Evolutionary conservation across 2,113 vertebrate genomes (phyloP).

Genomic region (Burhinus bistriatus): DNA sequence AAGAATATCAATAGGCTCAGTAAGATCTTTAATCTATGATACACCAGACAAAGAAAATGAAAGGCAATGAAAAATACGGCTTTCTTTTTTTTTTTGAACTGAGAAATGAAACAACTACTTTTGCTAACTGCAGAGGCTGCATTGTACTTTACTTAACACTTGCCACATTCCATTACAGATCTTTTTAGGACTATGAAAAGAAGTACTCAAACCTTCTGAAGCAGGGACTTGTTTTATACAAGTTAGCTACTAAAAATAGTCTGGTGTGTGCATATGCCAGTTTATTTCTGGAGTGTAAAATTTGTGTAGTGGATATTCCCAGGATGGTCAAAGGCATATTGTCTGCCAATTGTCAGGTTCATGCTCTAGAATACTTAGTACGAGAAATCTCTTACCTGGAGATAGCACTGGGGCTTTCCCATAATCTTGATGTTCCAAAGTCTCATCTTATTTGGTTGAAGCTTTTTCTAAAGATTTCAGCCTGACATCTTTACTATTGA

Average conservation of each 20-base stretch:
- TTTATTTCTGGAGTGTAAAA: not conserved
- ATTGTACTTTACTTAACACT: not conserved
- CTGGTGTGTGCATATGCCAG: not conserved
- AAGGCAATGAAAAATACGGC: not conserved
- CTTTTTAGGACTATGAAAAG: not conserved
- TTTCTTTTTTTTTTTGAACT: not conserved
- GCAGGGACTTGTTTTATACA: not conserved
- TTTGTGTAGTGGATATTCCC: not conserved
- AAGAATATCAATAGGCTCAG: not conserved
- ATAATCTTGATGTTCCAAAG: not conserved
- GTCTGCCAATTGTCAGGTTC: not conserved
- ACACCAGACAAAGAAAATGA: not conserved
- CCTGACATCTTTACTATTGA: not conserved
- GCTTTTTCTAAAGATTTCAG: not conserved
- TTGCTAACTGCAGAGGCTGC: not conserved
- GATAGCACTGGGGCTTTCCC: not conserved
- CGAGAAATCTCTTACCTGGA: fast-evolving
- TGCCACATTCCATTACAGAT: not conserved
- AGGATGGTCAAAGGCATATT: not conserved
- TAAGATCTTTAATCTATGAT: not conserved
- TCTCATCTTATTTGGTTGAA: not conserved
- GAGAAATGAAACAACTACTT: not conserved
- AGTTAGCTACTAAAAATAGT: not conserved
- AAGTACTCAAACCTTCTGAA: not conserved
- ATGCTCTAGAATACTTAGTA: not conserved